These are phyloP conservation scores for Benthosema pterotum DNA, from an alignment of 2,797 vertebrate genomes.

Conservation along the genomic window DNA sequence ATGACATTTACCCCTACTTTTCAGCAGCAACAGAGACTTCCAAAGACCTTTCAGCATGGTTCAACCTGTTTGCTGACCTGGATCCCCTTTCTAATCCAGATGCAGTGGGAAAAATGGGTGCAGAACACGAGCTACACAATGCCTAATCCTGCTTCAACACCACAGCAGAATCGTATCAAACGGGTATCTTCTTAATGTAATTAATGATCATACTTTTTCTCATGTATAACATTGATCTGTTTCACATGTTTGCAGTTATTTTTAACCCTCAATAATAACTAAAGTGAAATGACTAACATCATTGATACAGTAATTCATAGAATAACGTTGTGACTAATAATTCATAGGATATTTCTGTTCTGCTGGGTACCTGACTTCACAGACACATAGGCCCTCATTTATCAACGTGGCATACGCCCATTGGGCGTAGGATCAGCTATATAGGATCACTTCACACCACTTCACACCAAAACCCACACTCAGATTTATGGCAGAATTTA, in stretches of 20 bases:
- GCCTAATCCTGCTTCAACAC: constrained; percentile 76
- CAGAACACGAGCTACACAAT: constrained; percentile 91
- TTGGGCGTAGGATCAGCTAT: too few species aligned
- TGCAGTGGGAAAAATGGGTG: constrained; percentile 87
- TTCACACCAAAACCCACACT: too few species aligned
- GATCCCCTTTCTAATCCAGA: constrained; percentile 91
- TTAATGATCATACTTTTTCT: neutral
- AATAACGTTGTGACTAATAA: neutral
- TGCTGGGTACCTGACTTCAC: too few species aligned
- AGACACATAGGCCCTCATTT: too few species aligned
- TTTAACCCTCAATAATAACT: constrained; percentile 36
- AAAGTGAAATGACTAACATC: constrained; percentile 29
- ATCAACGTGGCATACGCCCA: too few species aligned
- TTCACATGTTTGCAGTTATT: neutral
- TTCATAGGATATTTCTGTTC: too few species aligned
- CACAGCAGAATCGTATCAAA: neutral
- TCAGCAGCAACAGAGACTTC: constrained; percentile 77
- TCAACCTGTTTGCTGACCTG: constrained; percentile 89
- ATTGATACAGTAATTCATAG: constrained; percentile 14
- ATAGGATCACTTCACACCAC: too few species aligned
- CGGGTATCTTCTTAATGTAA: neutral
- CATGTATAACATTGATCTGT: neutral
- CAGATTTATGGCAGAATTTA: too few species aligned
- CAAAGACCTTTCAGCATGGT: constrained; percentile 88
- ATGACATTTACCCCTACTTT: constrained; percentile 8